Percentiles rank a stretch among this genome's conserved stretches.
phyloP scores from a whole-genome alignment of 1,140 invertebrate genomes.

The Lordiphosa mommai region DNA sequence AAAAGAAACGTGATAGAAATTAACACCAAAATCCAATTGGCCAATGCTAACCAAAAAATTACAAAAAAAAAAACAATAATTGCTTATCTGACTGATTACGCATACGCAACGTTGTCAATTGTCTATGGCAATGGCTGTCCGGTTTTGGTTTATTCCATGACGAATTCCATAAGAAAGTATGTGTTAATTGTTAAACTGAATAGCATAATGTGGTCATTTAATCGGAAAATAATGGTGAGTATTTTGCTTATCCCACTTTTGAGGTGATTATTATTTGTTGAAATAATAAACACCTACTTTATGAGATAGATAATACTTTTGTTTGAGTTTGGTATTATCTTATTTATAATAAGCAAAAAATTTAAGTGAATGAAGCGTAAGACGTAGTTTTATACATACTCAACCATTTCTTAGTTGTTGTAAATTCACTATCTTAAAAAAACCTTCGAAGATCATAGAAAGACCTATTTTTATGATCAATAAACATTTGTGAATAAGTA shows the following conservation, averaged over 20 bases:
- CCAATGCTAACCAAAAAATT: constrained; percentile 18
- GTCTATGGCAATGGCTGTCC: not conserved
- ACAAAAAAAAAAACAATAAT: constrained; percentile 1
- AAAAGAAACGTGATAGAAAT: constrained; percentile 16
- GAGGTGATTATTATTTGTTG: constrained; percentile 10
- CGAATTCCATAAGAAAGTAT: constrained; percentile 9
- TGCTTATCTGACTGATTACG: constrained; percentile 9
- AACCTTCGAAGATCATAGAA: too few species aligned
- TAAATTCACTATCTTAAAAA: too few species aligned
- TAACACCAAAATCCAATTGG: constrained; percentile 50
- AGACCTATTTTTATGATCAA: too few species aligned
- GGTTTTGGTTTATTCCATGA: too few species aligned
- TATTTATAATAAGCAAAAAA: too few species aligned
- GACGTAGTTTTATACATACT: too few species aligned
- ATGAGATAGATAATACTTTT: constrained; percentile 27
- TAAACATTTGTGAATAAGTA: too few species aligned
- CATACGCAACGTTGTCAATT: constrained; percentile 3
- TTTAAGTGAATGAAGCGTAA: too few species aligned
- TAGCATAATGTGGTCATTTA: constrained; percentile 12
- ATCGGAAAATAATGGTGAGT: constrained; percentile 13
- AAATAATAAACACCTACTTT: constrained; percentile 28
- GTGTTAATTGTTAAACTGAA: constrained; percentile 43
- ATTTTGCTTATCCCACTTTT: constrained; percentile 11
- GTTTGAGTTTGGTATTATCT: constrained; percentile 9
- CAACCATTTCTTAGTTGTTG: too few species aligned